Conservation (phyloP, 2,797 vertebrate species). For the Sebastes elongatus region DNA sequence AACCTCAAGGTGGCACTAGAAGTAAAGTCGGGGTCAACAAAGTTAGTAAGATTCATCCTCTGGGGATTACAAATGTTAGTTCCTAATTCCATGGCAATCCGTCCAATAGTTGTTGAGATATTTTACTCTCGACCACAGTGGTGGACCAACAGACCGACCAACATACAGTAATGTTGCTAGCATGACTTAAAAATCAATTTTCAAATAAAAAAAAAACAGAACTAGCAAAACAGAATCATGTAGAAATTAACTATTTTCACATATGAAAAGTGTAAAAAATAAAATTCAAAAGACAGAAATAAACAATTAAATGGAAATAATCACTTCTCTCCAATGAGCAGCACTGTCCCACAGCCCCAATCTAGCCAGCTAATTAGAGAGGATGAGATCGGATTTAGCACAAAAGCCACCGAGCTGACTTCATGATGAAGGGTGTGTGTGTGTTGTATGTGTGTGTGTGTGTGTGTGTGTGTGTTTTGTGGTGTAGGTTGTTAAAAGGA, state of each 20-base stretch:
- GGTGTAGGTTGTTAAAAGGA: constrained; percentile 48
- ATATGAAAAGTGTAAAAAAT: not conserved
- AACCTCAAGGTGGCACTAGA: not conserved
- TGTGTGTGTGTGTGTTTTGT: not conserved
- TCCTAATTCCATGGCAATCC: too few relatives aligned
- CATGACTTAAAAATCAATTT: not conserved
- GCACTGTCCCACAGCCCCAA: not conserved
- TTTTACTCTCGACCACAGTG: not conserved
- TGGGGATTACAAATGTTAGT: not conserved
- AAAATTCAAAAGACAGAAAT: not conserved
- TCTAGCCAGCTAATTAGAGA: constrained; percentile 25
- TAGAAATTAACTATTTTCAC: not conserved
- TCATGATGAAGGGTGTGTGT: not conserved
- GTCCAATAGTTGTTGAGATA: not conserved
- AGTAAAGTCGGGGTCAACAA: not conserved
- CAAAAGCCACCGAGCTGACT: constrained; percentile 1
- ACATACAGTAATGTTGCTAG: not conserved
- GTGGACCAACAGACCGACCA: not conserved
- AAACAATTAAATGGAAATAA: not conserved
- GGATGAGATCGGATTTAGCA: constrained; percentile 14
- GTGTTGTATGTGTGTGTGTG: not conserved
- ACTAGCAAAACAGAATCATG: not conserved
- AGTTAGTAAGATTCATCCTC: not conserved
- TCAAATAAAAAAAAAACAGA: not conserved
- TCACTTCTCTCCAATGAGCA: constrained; percentile 2